phyloP scores from a whole-genome alignment of 2,888 invertebrate genomes.

The Psylliodes chrysocephalus region DNA sequence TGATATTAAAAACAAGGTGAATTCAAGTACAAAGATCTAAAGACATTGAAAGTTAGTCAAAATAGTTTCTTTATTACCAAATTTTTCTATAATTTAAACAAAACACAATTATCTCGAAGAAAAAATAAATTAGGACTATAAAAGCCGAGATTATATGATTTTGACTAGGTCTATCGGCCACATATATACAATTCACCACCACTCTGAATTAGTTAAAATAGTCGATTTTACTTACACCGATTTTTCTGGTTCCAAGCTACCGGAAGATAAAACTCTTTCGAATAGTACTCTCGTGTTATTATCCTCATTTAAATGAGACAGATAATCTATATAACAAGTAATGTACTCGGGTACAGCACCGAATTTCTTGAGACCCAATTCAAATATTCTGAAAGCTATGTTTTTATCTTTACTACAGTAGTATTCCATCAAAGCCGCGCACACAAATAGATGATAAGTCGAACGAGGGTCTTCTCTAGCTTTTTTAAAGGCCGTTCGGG shows the following conservation, averaged over 20 bases:
- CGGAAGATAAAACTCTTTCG: constrained; percentile 94
- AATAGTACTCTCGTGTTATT: constrained; percentile 99
- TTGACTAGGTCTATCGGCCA: too few species aligned
- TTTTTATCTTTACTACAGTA: constrained; percentile 98
- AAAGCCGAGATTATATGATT: too few species aligned
- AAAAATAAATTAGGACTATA: too few species aligned
- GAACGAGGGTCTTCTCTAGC: constrained; percentile 90
- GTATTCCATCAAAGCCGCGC: constrained; percentile 98
- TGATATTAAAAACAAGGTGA: too few species aligned
- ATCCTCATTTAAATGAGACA: constrained; percentile 98
- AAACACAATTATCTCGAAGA: too few species aligned
- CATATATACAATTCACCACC: too few species aligned
- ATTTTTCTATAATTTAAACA: too few species aligned
- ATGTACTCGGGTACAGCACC: constrained; percentile 95
- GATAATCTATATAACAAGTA: constrained; percentile 94
- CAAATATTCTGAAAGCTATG: constrained; percentile 96
- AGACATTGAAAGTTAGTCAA: too few species aligned
- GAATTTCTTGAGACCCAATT: constrained; percentile 96
- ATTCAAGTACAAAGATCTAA: too few species aligned
- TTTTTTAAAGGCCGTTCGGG: constrained; percentile 92
- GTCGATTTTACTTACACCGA: constrained; percentile 75
- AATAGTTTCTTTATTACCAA: too few species aligned
- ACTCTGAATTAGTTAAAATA: too few species aligned
- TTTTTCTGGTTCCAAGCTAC: constrained; percentile 88
- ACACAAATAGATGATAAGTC: constrained; percentile 93